These are phyloP conservation scores for Lamprologus sp. DNA, from an alignment of 2,113 vertebrate genomes.

Conservation along the genomic window DNA sequence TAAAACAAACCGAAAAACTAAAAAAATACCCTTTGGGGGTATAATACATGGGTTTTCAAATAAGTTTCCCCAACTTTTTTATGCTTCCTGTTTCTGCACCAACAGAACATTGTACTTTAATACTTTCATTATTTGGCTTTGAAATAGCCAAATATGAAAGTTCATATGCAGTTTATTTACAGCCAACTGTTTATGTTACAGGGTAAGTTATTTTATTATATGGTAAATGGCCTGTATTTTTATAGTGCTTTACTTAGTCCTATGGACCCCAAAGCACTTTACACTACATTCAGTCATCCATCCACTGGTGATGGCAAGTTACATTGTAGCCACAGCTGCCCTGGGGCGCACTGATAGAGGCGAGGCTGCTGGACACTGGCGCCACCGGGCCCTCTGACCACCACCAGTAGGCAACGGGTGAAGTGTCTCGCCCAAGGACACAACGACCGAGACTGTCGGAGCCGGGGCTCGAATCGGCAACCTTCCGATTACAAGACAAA, in stretches of 20 bases:
- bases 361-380: fast-evolving
- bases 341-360: fast-evolving
- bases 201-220: not conserved
- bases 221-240: not conserved
- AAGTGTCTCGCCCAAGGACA: fast-evolving
- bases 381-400: fast-evolving
- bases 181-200: not conserved
- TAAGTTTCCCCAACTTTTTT: not conserved
- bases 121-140: not conserved
- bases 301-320: fast-evolving
- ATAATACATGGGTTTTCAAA: not conserved
- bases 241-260: not conserved
- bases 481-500: not conserved
- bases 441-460: not conserved
- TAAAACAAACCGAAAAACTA: fast-evolving
- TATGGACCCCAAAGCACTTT: not conserved
- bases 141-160: not conserved
- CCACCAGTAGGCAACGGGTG: fast-evolving
- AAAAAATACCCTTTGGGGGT: not conserved
- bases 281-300: not conserved
- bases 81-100: not conserved
- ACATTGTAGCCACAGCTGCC: not conserved
- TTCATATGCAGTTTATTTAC: fast-evolving
- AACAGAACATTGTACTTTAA: fast-evolving
- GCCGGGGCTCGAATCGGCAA: fast-evolving